Conservation (phyloP, 2,797 vertebrate species). For the Decapterus maruadsi region DNA sequence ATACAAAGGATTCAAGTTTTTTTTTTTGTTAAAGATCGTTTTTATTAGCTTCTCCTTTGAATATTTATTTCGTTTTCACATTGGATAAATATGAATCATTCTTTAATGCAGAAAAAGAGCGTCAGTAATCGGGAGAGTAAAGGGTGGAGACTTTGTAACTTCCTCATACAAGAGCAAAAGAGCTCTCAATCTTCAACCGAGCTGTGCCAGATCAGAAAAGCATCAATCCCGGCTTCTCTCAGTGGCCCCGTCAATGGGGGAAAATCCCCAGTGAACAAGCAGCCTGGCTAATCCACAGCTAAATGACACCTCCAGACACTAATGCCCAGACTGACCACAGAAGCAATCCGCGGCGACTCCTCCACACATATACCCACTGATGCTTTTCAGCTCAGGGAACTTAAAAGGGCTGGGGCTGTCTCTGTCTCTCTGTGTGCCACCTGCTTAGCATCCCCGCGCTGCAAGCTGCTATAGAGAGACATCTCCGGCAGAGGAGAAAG, state of each 20-base stretch:
- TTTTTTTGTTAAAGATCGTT: not conserved
- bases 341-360: constrained; percentile 74
- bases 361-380: constrained; percentile 74
- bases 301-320: constrained; percentile 85
- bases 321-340: constrained; percentile 83
- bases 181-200: constrained; percentile 75
- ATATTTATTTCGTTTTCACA: not conserved
- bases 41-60: not conserved
- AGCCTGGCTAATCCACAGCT: constrained; percentile 83
- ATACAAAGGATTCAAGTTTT: not conserved
- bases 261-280: constrained; percentile 83
- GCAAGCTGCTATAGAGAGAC: constrained; percentile 85
- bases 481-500: constrained; percentile 83
- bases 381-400: constrained; percentile 77
- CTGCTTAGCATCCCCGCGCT: constrained; percentile 84
- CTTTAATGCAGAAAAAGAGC: not conserved
- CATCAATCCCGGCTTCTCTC: constrained; percentile 76
- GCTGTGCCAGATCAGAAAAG: constrained; percentile 76
- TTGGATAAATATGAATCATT: not conserved
- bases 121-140: constrained; percentile 1
- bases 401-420: constrained; percentile 79
- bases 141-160: constrained; percentile 50
- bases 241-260: constrained; percentile 73
- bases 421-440: constrained; percentile 82
- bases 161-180: constrained; percentile 59